Evolutionary conservation across 1,140 invertebrate species (phyloP).

Genomic region (Aphis gossypii): DNA sequence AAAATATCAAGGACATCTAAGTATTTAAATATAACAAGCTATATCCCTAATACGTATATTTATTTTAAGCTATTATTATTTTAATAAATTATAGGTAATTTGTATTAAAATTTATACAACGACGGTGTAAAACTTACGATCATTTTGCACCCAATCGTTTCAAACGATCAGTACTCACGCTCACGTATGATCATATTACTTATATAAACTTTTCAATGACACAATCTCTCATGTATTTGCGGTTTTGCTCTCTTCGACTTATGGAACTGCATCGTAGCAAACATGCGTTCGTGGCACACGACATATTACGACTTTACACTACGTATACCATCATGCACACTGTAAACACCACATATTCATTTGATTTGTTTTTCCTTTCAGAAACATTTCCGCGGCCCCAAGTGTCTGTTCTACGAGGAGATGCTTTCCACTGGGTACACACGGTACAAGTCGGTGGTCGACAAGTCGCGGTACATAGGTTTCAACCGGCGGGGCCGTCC

Average conservation of each 20-base stretch:
- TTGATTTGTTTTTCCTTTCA: constrained; percentile 51
- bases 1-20: not conserved
- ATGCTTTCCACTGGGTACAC: constrained; percentile 66
- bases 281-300: too few relatives aligned
- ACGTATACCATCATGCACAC: too few relatives aligned
- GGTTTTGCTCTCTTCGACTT: too few relatives aligned
- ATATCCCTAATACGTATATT: not conserved
- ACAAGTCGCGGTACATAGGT: constrained; percentile 65
- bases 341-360: not conserved
- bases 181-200: not conserved
- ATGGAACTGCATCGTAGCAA: too few relatives aligned
- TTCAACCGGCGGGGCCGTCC: constrained; percentile 67
- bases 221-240: too few relatives aligned
- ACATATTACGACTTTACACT: too few relatives aligned
- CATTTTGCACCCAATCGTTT: not conserved
- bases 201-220: too few relatives aligned
- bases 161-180: not conserved
- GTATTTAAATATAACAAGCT: not conserved
- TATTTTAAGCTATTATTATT: not conserved
- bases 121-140: too few relatives aligned
- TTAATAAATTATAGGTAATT: not conserved
- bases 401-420: constrained; percentile 68
- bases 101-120: too few relatives aligned
- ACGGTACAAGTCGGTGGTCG: constrained; percentile 66
- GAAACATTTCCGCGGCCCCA: constrained; percentile 65